Percentiles rank a stretch among this genome's conserved stretches.
phyloP scores from a whole-genome alignment of 1,140 invertebrate species.

The Papilio aristodemus region DNA sequence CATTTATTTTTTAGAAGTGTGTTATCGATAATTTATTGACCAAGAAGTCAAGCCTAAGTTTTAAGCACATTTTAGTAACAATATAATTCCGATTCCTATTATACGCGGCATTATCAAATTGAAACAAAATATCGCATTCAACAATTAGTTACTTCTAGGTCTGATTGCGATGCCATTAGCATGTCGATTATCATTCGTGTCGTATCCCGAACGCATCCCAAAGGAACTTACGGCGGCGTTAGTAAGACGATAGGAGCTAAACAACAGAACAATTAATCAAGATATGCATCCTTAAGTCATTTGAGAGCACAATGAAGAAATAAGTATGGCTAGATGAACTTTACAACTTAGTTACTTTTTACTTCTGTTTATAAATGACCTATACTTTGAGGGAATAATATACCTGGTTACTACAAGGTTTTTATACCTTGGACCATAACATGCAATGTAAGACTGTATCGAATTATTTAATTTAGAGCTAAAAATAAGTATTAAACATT shows the following conservation, averaged over 20 bases:
- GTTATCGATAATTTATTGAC: no score
- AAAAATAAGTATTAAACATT: not conserved
- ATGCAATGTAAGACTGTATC: no score
- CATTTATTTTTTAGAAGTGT: no score
- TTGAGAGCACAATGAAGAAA: not conserved
- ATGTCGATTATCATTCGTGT: not conserved
- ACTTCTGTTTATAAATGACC: no score
- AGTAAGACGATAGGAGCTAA: not conserved
- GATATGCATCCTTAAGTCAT: not conserved
- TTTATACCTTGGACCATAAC: no score
- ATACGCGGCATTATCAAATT: not conserved
- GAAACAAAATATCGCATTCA: not conserved
- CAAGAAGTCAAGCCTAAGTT: not conserved
- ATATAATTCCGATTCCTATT: no score
- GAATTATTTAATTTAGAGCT: not conserved
- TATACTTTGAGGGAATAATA: not conserved
- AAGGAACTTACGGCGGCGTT: not conserved
- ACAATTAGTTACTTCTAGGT: not conserved
- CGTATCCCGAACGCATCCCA: not conserved
- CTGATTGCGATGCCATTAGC: not conserved
- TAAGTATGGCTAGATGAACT: not conserved
- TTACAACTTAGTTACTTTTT: not conserved
- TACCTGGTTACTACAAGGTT: not conserved
- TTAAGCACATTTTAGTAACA: no score
- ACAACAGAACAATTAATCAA: not conserved